Base-by-base conservation (phyloP, 92 coral and sea anemone genomes). In the Siderastrea radians region DNA sequence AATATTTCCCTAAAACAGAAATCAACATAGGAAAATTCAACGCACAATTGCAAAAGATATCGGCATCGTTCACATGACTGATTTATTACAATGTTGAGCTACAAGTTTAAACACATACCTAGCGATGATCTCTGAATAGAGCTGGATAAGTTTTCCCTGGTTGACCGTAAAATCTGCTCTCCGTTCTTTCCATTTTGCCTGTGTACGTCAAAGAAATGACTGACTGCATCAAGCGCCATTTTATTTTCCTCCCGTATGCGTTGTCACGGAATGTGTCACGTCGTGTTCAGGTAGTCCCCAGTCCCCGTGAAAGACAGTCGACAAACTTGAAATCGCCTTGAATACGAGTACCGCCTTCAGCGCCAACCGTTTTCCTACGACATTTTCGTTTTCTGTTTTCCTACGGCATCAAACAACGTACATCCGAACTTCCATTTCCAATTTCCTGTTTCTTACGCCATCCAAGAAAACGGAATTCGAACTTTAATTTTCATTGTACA, bases 201-300 rank as follows among this genome's bases (percentile, higher is more conserved):
- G 73, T 43, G 74, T 49, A 11, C 26, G 51, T 84, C 87, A 49
- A 84, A 84, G 72, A 72, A 84, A 7, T 51, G 80, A 16, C 87
- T 73, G 26, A 84, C 81, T 1, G 43, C 49, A 1, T 74, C 81
- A 7, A 84, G 64, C 44, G 63, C 38, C 64, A 74, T 60, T 8
- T 48, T 68, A 38, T 17, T 11, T 57, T 19, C 43, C 50, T 10
- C 65, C 1, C 65, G 14, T 16, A 2, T 11, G 15, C 3, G 13
- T 1, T n/a, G 64, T 60, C 1, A 60, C 64, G 16, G 15, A 10
- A 10, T n/a, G 7, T 60, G 3, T n/a, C 64, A 53, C 8, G 12
- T 55, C 61, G 38, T 26, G 38, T 14, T 61, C 66, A 3, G 66
- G 66, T 61, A 0, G 19, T 61, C n/a, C 26, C 66, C 66, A 61